Evolutionary conservation across 2,888 invertebrate species (phyloP), one percentile per base, ranked within the genome.

Genomic region (Galeopsomyia nigrocyanea): DNA sequence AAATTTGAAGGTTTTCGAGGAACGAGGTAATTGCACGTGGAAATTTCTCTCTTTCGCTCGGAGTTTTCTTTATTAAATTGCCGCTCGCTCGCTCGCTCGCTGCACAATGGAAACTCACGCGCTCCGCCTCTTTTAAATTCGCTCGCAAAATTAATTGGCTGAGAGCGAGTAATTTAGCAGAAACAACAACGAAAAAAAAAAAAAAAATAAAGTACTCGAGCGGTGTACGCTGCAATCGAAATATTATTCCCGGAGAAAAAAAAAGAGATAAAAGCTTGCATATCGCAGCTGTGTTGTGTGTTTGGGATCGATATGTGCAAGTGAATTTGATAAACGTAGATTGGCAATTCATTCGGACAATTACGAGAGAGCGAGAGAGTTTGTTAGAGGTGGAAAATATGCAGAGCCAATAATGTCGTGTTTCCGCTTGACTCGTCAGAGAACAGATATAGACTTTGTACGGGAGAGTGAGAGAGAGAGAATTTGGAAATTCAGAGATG

Each of bases 11-110:
- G 31, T n/a, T 31, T 31, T 31, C 31, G 31, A 7, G 31, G 31
- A 31, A 31, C 31, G 31, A 31, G 31, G 31, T 31, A 31, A 31
- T 31, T 31, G 31, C 31, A 7, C 31, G 31, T 31, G 31, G 31
- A 55, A 68, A 68, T n/a, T n/a, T n/a, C 39, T 56, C 56, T 56
- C 3, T 26, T 26, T 31, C 55, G 21, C 56, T 66, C 50, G 50
- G 50, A 21, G 67, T 67, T 71, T 66, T 71, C 62, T 67, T 62
- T 62, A 67, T 67, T 67, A 62, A 66, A 71, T 57, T 66, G 50
- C 46, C 65, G 47, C 46, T 19, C 55, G 3, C 31, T 5, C 31
- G 7, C 31, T 3, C 3, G 31, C n/a, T n/a, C n/a, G 7, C 3
- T 31, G 31, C 31, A 31, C 3, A 31, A 31, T 31, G 7, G 7